Conservation (phyloP, 2,113 vertebrate species). For the Aspiorhynchus laticeps region DNA sequence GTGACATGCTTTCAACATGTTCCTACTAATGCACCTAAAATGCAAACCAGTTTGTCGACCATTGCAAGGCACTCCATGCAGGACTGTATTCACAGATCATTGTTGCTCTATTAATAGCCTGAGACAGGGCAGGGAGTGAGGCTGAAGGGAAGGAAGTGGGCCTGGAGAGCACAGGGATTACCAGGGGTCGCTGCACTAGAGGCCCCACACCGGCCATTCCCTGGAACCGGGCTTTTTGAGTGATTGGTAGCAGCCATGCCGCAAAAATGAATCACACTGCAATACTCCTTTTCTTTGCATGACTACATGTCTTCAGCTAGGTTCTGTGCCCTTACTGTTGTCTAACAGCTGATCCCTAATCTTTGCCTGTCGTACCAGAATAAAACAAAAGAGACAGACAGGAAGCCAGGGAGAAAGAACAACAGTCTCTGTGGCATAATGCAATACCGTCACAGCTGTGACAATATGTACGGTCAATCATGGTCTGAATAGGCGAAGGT, state of each 20-base stretch:
- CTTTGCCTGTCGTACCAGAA: conserved; percentile 8
- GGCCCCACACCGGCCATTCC: conserved; percentile 27
- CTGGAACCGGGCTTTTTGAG: neutral
- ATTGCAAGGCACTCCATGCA: neutral
- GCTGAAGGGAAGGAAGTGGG: conserved; percentile 57
- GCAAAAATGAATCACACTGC: neutral
- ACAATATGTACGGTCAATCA: neutral
- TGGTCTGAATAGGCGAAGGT: neutral
- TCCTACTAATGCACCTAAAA: neutral
- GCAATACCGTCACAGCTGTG: neutral
- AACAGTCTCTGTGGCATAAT: neutral
- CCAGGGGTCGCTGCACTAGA: conserved; percentile 34
- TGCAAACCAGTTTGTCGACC: neutral
- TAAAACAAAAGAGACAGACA: neutral
- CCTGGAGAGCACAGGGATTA: conserved; percentile 47
- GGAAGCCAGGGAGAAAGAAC: neutral
- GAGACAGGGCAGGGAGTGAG: conserved; percentile 40
- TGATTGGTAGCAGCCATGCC: neutral
- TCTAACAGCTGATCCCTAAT: conserved; percentile 16
- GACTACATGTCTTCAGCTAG: neutral
- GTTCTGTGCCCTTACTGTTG: neutral
- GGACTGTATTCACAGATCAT: conserved; percentile 39
- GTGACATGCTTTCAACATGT: neutral
- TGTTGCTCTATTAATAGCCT: conserved; percentile 59
- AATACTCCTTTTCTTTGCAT: neutral